A percentile compares a stretch with the other conserved stretches of the same genome.
Conservation (phyloP, 2,888 invertebrate species). For the Meiosimyza platycephala region DNA sequence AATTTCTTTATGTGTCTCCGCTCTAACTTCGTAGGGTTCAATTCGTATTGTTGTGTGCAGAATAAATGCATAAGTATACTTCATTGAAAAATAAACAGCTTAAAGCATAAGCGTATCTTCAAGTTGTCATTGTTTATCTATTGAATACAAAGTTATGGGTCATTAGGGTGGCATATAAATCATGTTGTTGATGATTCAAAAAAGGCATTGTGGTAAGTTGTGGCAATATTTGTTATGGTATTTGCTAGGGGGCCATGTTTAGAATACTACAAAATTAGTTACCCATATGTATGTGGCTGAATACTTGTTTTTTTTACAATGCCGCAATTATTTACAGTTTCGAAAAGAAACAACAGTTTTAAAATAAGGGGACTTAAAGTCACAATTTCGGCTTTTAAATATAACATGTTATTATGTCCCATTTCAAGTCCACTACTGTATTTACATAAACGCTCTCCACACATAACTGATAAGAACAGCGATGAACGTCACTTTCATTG, state of each 20-base stretch:
- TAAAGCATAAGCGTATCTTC: background rate
- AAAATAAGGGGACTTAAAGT: background rate
- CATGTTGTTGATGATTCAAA: background rate
- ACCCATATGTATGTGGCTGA: too few relatives aligned
- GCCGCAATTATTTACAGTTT: background rate
- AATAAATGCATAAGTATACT: conserved; percentile 5
- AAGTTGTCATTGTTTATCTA: conserved; percentile 14
- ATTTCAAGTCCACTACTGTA: background rate
- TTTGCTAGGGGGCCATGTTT: too few relatives aligned
- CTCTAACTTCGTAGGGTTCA: background rate
- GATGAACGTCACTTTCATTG: background rate
- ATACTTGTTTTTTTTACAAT: too few relatives aligned
- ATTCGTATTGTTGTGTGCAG: background rate
- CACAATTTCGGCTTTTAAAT: background rate
- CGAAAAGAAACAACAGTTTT: background rate
- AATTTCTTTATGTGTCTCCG: conserved; percentile 1
- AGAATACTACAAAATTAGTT: too few relatives aligned
- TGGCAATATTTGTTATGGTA: too few relatives aligned
- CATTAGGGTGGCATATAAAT: conserved; percentile 35
- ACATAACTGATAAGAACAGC: background rate
- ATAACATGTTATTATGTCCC: background rate
- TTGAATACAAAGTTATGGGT: conserved; percentile 28
- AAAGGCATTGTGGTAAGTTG: too few relatives aligned
- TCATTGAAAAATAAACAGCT: conserved; percentile 24
- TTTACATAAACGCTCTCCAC: background rate